Base-by-base conservation (phyloP, 1,140 invertebrate genomes). In the Anastatus disparis region DNA sequence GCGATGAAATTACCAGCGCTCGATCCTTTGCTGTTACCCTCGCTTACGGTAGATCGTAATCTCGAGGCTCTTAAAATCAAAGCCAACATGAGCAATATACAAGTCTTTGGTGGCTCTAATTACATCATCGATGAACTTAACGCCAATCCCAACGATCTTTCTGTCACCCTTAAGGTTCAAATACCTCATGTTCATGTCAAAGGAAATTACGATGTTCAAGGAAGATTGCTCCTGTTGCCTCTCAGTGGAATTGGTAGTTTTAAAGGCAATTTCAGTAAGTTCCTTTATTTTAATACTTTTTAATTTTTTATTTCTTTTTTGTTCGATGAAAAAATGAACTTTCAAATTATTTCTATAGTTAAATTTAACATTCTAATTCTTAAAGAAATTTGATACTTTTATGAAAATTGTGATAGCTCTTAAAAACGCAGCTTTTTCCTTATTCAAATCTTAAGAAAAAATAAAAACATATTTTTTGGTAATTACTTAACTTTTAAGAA, bases 241-340 rank as follows among this genome's bases (percentile, higher is more conserved):
- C 85, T 93, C 46, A 89, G 85, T 75, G 91, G 91, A 48, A 87
- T 87, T 80, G 92, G 92, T 46, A 87, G 81, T 55, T 88, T 92
- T 65, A 87, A 83, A 75, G 90, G 90, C 79, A 92, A 92, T 78
- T 91, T 93, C 81, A 91, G 91, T 93, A 83, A 89, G 91, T 89
- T 31, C 26, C 35, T 1, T 6, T 10, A 35, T 6, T 35, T 6
- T 35, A 35, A 35, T 35, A 10, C 31, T 6, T 35, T 10, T 35
- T n/a, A n/a, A n/a, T n/a, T n/a, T n/a, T n/a, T n/a, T n/a, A n/a
- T n/a, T n/a, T n/a, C n/a, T n/a, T n/a, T n/a, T n/a, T n/a, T n/a
- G n/a, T n/a, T n/a, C n/a, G n/a, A n/a, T n/a, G n/a, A n/a, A n/a
- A n/a, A n/a, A n/a, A n/a, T n/a, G n/a, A n/a, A n/a, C n/a, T n/a